These are phyloP conservation scores for Euplagia quadripunctaria DNA, from an alignment of 2,888 invertebrate species.

Conservation along the genomic window DNA sequence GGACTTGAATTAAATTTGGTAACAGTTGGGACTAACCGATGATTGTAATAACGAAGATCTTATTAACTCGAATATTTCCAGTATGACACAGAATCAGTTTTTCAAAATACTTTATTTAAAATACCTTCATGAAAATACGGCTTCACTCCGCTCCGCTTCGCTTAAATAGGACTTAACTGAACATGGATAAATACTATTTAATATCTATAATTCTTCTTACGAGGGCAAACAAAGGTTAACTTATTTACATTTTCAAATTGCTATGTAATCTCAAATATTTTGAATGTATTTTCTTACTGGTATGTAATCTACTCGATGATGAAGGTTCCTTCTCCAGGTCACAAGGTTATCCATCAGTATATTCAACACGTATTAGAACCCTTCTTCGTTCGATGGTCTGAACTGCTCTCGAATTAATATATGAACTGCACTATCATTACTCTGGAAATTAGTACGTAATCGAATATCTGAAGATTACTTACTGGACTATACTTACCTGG, in stretches of 20 bases:
- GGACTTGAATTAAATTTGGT: no score
- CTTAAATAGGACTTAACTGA: not conserved
- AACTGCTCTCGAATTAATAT: not conserved
- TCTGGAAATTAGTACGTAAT: not conserved
- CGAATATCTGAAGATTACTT: not conserved
- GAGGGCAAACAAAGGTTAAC: constrained; percentile 3
- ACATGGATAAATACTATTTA: not conserved
- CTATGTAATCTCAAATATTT: constrained; percentile 5
- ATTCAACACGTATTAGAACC: not conserved
- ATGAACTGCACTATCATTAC: not conserved
- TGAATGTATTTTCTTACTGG: not conserved
- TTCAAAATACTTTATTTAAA: no score
- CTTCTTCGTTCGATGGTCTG: not conserved
- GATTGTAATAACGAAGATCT: no score
- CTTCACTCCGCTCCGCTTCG: not conserved
- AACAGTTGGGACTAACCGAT: no score
- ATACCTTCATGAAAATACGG: no score
- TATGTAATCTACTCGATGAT: not conserved
- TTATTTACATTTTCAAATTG: not conserved
- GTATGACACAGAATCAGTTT: no score
- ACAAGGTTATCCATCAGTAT: not conserved
- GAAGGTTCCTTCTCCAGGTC: not conserved
- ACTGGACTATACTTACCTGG: no score
- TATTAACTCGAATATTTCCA: no score
- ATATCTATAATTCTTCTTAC: not conserved